Percentiles rank a stretch among this genome's conserved stretches.
These are phyloP conservation scores for Ciconia nigra DNA, from an alignment of 2,797 vertebrate species.

Conservation along the genomic window DNA sequence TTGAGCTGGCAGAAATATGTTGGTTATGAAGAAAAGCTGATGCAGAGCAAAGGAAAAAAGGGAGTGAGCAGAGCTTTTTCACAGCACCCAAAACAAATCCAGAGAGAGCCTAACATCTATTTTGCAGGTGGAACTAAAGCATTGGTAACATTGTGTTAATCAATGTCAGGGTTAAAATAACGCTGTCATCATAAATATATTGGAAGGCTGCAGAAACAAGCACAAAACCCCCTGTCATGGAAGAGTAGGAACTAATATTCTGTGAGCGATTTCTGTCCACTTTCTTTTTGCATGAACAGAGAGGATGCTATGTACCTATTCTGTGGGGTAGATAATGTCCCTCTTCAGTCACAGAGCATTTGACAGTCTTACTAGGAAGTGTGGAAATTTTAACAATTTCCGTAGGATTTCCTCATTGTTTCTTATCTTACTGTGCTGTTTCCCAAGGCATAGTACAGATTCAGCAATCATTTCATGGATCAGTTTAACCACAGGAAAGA, in stretches of 20 bases:
- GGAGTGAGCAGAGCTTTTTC: neutral
- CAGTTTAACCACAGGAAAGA: neutral
- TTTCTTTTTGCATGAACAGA: neutral
- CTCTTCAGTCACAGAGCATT: neutral
- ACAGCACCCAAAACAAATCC: neutral
- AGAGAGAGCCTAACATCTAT: neutral
- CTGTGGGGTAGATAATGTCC: neutral
- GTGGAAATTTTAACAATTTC: neutral
- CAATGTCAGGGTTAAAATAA: neutral
- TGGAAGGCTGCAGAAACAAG: neutral
- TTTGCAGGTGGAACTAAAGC: neutral
- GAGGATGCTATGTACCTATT: neutral
- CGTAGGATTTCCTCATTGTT: neutral
- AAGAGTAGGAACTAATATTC: neutral
- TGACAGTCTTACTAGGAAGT: neutral
- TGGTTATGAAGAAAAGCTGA: neutral
- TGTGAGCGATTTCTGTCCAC: neutral
- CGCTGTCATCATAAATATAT: neutral
- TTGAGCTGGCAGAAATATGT: neutral
- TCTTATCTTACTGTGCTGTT: neutral
- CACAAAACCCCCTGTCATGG: accelerated
- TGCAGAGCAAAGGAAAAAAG: neutral
- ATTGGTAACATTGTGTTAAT: neutral
- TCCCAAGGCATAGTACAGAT: neutral
- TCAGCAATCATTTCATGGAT: neutral